A percentile compares a stretch with the other conserved stretches of the same genome.
These are phyloP conservation scores for Poeciliopsis turrubarensis DNA, from an alignment of 2,113 vertebrate genomes.

Conservation along the genomic window DNA sequence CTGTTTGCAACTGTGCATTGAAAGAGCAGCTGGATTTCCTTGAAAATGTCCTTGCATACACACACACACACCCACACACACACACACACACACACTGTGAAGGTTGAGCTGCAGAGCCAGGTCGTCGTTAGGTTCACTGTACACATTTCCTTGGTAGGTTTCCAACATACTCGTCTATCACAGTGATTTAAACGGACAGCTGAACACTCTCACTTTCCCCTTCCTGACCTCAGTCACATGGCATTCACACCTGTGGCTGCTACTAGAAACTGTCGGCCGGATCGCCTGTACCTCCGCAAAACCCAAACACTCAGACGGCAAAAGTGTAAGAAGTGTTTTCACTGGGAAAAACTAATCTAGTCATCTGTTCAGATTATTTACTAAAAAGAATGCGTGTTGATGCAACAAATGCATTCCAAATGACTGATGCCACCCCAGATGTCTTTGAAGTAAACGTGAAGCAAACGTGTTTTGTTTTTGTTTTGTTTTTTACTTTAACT, in stretches of 20 bases:
- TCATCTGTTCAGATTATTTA: not conserved
- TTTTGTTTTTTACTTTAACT: not conserved
- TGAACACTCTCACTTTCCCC: conserved; percentile 83
- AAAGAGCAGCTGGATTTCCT: conserved; percentile 1
- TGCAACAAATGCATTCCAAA: not conserved
- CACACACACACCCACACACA: not conserved
- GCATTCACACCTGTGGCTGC: conserved; percentile 79
- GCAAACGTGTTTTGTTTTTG: too few relatives aligned
- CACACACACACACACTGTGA: conserved; percentile 13
- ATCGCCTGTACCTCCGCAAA: conserved; percentile 1
- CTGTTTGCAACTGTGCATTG: not conserved
- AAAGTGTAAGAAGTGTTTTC: not conserved
- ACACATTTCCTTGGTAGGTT: conserved; percentile 57
- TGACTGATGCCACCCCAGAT: not conserved
- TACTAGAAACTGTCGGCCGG: conserved; percentile 38
- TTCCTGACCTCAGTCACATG: conserved; percentile 76
- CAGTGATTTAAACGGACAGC: conserved; percentile 78
- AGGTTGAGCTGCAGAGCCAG: conserved; percentile 41
- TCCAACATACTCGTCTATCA: conserved; percentile 59
- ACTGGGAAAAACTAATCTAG: not conserved
- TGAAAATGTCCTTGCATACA: conserved; percentile 19
- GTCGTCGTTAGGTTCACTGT: conserved; percentile 58
- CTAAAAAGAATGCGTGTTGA: not conserved
- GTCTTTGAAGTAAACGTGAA: not conserved
- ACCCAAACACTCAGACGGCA: conserved; percentile 23